Evolutionary conservation across 2,888 invertebrate genomes (phyloP).

Genomic region (Ophion slaviceki): DNA sequence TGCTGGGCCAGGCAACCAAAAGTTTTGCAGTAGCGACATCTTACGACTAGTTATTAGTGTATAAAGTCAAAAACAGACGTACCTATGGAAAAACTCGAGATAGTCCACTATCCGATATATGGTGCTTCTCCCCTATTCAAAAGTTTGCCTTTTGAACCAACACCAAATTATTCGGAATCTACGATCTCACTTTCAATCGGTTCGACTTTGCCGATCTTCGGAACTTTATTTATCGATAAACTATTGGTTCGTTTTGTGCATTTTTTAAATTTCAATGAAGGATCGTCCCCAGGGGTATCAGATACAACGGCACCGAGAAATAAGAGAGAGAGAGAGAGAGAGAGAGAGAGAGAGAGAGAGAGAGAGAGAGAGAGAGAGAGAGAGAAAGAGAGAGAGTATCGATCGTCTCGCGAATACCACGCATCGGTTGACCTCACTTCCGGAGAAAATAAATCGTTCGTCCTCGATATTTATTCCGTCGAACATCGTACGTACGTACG

Average conservation of each 20-base stretch:
- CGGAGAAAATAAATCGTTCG: constrained; percentile 64
- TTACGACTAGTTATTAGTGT: no score
- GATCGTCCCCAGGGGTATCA: constrained; percentile 26
- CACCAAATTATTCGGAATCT: background rate
- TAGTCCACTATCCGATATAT: no score
- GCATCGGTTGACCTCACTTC: constrained; percentile 63
- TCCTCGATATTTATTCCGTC: constrained; percentile 64
- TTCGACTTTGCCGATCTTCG: background rate
- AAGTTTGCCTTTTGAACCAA: background rate
- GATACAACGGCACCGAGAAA: constrained; percentile 14
- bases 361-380: background rate
- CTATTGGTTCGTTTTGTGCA: background rate
- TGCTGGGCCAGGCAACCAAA: no score
- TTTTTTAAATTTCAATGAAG: constrained; percentile 7
- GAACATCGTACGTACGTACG: constrained; percentile 21
- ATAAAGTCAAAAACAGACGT: no score
- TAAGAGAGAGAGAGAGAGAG: background rate
- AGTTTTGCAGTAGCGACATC: no score
- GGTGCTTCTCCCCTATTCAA: no score
- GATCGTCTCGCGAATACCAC: constrained; percentile 57
- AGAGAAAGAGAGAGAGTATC: constrained; percentile 34
- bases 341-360: background rate
- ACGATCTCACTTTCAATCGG: background rate
- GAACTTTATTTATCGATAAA: background rate
- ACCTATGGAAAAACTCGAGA: no score